Evolutionary conservation across 2,888 invertebrate species (phyloP), one percentile per base, ranked within the genome.

Genomic region (Dolichomitus sp.): DNA sequence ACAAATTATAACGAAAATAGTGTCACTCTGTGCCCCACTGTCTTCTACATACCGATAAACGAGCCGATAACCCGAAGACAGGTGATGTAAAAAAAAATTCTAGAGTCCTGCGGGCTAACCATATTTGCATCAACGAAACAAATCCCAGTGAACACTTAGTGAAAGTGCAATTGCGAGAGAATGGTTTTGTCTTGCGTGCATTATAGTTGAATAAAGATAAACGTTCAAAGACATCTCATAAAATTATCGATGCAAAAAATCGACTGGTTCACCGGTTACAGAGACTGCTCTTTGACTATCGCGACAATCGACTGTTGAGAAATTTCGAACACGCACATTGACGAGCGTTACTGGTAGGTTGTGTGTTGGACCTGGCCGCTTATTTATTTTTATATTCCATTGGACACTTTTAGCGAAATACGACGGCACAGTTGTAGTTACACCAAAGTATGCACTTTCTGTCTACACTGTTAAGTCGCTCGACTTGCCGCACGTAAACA

Each of bases 111-210:
- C 19, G 61, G 61, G 17, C 19, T 61, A 19, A 2, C 19, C 19
- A 37, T 9, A 61, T 61, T 52, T 14, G 14, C 14, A 52, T 69
- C 54, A 19, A 54, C 52, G 2, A 12, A 40, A 30, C 27, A 54
- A 54, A 42, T 45, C 54, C 4, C 23, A 33, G 14, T 11, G 17
- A 45, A 33, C 27, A 50, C 59, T 12, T 12, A 23, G 76, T 69
- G 69, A 77, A 77, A 77, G 50, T 69, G 14, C 17, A 52, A 52
- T 61, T 30, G 40, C 52, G 27, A 59, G 14, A 68, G n/a, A 69
- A 48, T 40, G 57, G 42, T 45, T 7, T 69, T 61, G 27, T 37
- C 27, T 69, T 59, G 48, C 48, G 59, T 69, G 17, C 33, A 37
- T 40, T 14, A 19, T n/a, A 1, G 19, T 59, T 17, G n/a, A 33